Percentiles rank a stretch among this genome's conserved stretches.
phyloP scores from a whole-genome alignment of 2,888 invertebrate genomes.

The Andrena camellia region DNA sequence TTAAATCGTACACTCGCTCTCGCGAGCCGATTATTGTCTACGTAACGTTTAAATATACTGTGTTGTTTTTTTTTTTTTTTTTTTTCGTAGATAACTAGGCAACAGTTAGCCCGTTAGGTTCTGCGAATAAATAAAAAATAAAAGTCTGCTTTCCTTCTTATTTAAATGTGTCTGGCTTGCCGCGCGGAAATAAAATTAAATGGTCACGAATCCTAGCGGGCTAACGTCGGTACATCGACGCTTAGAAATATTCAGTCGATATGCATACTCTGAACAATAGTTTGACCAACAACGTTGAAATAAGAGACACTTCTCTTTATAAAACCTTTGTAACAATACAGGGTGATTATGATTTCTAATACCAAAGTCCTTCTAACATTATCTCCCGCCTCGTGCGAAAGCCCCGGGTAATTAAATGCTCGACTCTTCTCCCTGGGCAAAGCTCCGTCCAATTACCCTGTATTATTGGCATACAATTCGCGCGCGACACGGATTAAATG shows the following conservation, averaged over 20 bases:
- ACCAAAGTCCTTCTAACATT: neutral
- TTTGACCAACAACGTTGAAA: conserved; percentile 31
- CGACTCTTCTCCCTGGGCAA: too few species aligned
- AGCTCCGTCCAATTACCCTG: conserved; percentile 41
- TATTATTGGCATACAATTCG: conserved; percentile 40
- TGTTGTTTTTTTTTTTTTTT: neutral
- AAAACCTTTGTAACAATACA: conserved; percentile 49
- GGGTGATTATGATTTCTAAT: conserved; percentile 21
- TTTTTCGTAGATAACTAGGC: neutral
- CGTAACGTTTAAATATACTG: conserved; percentile 26
- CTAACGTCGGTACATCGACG: conserved; percentile 51
- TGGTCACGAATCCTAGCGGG: conserved; percentile 40
- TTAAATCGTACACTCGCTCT: conserved; percentile 25
- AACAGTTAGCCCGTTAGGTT: conserved; percentile 36
- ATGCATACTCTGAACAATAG: conserved; percentile 25
- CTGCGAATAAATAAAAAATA: conserved; percentile 47
- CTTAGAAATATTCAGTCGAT: conserved; percentile 44
- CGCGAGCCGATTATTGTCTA: neutral
- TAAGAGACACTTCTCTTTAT: conserved; percentile 5
- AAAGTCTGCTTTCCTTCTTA: neutral
- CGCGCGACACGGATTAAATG: conserved; percentile 51
- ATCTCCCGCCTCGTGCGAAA: neutral
- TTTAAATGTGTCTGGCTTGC: conserved; percentile 11
- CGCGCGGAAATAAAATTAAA: conserved; percentile 32
- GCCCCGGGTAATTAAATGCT: neutral